Base-by-base conservation (phyloP, 1,140 invertebrate genomes). In the Drosophila sturtevanti region DNA sequence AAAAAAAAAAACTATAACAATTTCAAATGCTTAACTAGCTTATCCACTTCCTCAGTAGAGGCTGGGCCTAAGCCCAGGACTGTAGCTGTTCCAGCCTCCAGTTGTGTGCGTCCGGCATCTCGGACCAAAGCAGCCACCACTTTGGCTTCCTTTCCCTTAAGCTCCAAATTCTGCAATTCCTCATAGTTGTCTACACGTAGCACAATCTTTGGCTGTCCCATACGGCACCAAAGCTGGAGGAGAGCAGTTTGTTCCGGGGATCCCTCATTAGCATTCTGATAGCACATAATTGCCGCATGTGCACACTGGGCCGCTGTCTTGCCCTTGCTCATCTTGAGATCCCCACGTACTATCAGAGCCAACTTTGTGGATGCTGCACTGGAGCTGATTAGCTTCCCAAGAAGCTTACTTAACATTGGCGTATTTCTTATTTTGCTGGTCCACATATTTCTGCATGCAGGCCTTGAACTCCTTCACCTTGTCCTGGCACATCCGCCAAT, bases 401-500 rank as follows among this genome's bases (percentile, higher is more conserved):
- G 18, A 10, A 74, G 69, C 64, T 71, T 90, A 91, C 55, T 91
- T 90, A 73, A 86, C 77, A 82, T 87, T 41, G 52, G 72, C 68
- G 68, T 92, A 92, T 74, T 90, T 91, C 31, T 90, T 48, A 48
- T 76, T 76, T 68, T 93, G 92, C 55, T 92, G 75, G 63, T 92
- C 80, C 61, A 92, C 91, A 90, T 95, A 93, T 75, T 93, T 89
- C 61, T 93, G 91, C 93, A 98, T 97, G 91, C 97, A 98, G 4
- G 92, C 90, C 92, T 94, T 95, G 90, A 98, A 98, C 64, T 95
- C 94, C 82, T 95, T 93, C 0, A 98, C 95, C 92, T 95, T 93
- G n/a, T 94, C 92, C 91, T 98, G 96, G 92, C 97, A 98, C 92
- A 96, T 95, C 82, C 97, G 95, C 97, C 97, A 98, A 81, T 98